Conservation (phyloP, 2,888 invertebrate species). For the Ommatoiulus sabulosus region DNA sequence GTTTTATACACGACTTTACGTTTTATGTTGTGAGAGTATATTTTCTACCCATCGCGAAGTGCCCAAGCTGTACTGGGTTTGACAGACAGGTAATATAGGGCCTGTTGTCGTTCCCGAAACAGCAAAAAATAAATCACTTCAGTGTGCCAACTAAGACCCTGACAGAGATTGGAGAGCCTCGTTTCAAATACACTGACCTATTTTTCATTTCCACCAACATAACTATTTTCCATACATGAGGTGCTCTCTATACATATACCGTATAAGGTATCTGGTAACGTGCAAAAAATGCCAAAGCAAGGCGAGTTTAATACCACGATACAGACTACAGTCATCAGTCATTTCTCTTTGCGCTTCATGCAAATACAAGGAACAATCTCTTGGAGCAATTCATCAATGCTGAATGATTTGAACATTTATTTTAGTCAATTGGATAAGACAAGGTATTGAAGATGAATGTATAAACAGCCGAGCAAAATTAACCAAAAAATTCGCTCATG, state of each 20-base stretch:
- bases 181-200: neutral
- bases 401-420: neutral
- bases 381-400: neutral
- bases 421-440: neutral
- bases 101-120: neutral
- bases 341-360: conserved; percentile 2
- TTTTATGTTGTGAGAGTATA: no score
- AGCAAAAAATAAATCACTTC: neutral
- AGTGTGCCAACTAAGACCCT: neutral
- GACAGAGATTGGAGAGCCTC: neutral
- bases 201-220: neutral
- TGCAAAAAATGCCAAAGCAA: neutral
- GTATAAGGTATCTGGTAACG: neutral
- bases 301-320: neutral
- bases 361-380: conserved; percentile 9
- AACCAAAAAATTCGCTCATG: neutral
- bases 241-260: neutral
- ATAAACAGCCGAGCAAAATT: neutral
- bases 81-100: neutral
- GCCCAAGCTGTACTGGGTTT: no score
- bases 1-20: no score
- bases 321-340: conserved; percentile 11
- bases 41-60: no score
- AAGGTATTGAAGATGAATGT: conserved; percentile 28
- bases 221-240: neutral